Conservation (phyloP, 2,113 vertebrate genomes). For the Carassius gibelio region DNA sequence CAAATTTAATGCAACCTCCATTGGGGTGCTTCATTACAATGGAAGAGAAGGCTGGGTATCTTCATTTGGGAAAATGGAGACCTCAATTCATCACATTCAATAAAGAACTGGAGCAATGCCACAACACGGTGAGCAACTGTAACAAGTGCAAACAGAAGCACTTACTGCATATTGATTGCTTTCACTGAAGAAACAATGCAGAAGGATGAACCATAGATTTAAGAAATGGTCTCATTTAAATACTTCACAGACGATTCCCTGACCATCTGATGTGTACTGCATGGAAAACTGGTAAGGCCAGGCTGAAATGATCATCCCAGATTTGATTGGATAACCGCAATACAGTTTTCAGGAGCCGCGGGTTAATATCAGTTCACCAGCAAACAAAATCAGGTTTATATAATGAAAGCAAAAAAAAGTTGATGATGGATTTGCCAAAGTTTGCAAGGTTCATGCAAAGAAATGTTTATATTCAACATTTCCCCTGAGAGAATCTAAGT, state of each 20-base stretch:
- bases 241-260: neutral
- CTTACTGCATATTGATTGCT: slow-evolving; percentile 42
- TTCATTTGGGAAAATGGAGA: slow-evolving; percentile 59
- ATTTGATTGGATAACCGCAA: too few relatives aligned
- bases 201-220: slow-evolving; percentile 13
- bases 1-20: slow-evolving; percentile 75
- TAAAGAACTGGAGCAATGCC: slow-evolving; percentile 55
- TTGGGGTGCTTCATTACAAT: slow-evolving; percentile 75
- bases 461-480: neutral
- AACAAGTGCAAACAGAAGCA: slow-evolving; percentile 36
- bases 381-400: neutral
- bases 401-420: neutral
- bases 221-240: neutral
- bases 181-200: slow-evolving; percentile 45
- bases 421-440: neutral
- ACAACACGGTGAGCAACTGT: slow-evolving; percentile 30
- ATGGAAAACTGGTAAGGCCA: neutral
- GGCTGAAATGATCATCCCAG: neutral
- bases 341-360: too few relatives aligned
- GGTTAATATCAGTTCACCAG: neutral
- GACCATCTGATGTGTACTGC: neutral
- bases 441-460: neutral
- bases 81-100: slow-evolving; percentile 61
- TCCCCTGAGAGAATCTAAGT: neutral
- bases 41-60: slow-evolving; percentile 65